Conservation (phyloP, 2,888 invertebrate genomes). For the Sialis fuliginosa region DNA sequence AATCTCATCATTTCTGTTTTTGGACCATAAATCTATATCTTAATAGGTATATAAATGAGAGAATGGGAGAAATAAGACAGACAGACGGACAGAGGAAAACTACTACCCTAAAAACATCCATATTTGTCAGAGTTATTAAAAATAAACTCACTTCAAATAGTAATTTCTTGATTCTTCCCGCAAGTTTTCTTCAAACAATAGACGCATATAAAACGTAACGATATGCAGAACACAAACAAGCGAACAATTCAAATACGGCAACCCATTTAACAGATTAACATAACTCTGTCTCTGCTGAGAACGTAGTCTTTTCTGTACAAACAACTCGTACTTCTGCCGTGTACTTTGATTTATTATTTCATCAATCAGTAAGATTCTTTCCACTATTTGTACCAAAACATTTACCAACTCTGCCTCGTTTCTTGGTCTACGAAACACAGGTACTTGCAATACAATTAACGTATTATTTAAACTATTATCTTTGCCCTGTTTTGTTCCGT, state of each 20-base stretch:
- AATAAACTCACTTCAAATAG: not conserved
- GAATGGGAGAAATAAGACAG: no score
- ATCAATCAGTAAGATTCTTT: constrained; percentile 11
- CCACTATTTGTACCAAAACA: constrained; percentile 14
- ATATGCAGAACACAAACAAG: not conserved
- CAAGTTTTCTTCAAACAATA: not conserved
- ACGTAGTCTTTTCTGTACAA: constrained; percentile 11
- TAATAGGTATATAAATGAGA: no score
- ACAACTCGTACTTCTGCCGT: constrained; percentile 11
- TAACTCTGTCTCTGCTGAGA: not conserved
- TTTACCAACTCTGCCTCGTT: constrained; percentile 16
- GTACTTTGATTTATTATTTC: constrained; percentile 14
- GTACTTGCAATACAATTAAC: constrained; percentile 1
- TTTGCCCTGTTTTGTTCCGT: no score
- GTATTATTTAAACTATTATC: no score
- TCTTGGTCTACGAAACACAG: constrained; percentile 12
- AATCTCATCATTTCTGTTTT: no score
- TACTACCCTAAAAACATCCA: no score
- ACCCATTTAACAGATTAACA: not conserved
- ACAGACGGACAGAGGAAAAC: no score
- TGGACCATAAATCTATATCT: no score
- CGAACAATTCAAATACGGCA: not conserved
- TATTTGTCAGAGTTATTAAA: no score
- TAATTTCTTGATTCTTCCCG: no score
- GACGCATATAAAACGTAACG: not conserved